Percentiles rank a stretch among this genome's conserved stretches.
These are phyloP conservation scores for Tauraco hartlaubi DNA, from an alignment of 2,797 vertebrate species.

Conservation along the genomic window DNA sequence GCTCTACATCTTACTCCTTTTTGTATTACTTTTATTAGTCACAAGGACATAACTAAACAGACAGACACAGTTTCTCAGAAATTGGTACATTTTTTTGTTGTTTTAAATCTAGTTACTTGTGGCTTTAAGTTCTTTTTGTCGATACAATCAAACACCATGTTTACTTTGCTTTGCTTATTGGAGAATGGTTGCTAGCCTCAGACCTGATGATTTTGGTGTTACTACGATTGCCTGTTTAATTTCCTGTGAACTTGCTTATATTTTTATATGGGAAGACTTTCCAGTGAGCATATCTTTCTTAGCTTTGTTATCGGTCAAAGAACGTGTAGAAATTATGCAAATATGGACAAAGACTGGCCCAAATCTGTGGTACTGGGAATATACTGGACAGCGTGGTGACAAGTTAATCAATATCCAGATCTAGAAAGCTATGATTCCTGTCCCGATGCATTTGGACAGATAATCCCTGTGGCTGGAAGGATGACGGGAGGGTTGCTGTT, in stretches of 20 bases:
- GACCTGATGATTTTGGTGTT: not conserved
- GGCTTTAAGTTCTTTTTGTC: conserved; percentile 7
- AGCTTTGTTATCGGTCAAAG: not conserved
- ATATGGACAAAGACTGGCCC: not conserved
- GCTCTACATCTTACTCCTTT: conserved; percentile 22
- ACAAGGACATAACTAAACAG: not conserved
- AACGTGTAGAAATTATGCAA: not conserved
- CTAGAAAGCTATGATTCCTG: not conserved
- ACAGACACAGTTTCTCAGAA: not conserved
- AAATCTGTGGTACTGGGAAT: not conserved
- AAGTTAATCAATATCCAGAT: not conserved
- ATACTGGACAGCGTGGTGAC: fast-evolving
- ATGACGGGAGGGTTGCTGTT: fast-evolving
- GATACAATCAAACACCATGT: not conserved
- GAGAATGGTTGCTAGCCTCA: not conserved
- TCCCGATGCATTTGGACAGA: not conserved
- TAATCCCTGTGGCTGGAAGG: not conserved
- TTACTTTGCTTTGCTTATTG: not conserved
- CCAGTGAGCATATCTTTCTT: not conserved
- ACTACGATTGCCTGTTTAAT: not conserved
- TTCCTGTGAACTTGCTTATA: not conserved
- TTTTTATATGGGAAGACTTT: not conserved
- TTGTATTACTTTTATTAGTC: conserved; percentile 18
- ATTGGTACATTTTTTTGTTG: not conserved
- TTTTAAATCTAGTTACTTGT: not conserved